These are phyloP conservation scores for Saturnia japonica DNA, from an alignment of 2,888 invertebrate genomes.

Conservation along the genomic window DNA sequence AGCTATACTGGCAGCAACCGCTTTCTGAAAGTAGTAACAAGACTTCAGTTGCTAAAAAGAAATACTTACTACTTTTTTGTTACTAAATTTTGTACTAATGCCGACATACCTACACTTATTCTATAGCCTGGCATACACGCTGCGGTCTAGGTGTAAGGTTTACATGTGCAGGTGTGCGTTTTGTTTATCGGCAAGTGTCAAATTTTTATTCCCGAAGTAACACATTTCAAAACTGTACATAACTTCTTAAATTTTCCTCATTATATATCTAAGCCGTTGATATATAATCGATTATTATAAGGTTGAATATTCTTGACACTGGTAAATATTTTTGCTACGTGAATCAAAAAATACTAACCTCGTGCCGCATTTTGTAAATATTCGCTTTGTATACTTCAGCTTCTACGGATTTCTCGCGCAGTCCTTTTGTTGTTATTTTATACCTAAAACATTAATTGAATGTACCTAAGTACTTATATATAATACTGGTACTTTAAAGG, in stretches of 20 bases:
- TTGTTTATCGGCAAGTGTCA: too few relatives aligned
- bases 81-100: too few relatives aligned
- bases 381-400: constrained; percentile 46
- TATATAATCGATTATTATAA: too few relatives aligned
- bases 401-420: constrained; percentile 36
- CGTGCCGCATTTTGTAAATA: constrained; percentile 45
- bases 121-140: too few relatives aligned
- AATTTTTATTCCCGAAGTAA: too few relatives aligned
- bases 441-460: constrained; percentile 41
- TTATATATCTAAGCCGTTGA: too few relatives aligned
- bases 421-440: constrained; percentile 37
- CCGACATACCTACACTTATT: too few relatives aligned
- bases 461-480: too few relatives aligned
- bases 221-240: too few relatives aligned
- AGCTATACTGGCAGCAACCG: constrained; percentile 33
- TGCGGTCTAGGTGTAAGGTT: too few relatives aligned
- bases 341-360: constrained; percentile 39
- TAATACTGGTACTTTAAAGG: neutral
- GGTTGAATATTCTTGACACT: neutral
- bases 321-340: neutral
- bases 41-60: neutral
- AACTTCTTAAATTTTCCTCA: too few relatives aligned
- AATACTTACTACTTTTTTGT: neutral
- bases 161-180: too few relatives aligned
- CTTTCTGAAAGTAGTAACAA: constrained; percentile 41